Conservation (phyloP, 2,888 invertebrate species). For the Meta bourneti region DNA sequence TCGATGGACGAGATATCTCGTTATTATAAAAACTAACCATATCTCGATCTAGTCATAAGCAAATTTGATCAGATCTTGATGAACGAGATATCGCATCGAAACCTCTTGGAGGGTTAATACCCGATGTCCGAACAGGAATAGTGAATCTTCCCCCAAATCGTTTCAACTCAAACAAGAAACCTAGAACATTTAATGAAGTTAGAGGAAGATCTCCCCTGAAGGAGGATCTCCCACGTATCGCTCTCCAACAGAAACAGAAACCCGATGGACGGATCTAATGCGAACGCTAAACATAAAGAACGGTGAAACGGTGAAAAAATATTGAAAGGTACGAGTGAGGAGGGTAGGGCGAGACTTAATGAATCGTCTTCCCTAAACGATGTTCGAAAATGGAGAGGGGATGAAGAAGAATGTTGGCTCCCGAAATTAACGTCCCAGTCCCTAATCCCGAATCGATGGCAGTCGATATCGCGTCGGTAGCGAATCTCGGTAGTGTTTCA, state of each 20-base stretch:
- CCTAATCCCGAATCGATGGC: conserved; percentile 54
- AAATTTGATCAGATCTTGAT: too few relatives aligned
- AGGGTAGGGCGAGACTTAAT: conserved; percentile 28
- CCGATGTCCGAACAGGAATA: too few relatives aligned
- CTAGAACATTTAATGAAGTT: too few relatives aligned
- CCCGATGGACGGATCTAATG: not conserved
- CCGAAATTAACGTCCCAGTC: conserved; percentile 55
- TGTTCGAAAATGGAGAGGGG: conserved; percentile 33
- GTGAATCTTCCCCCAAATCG: too few relatives aligned
- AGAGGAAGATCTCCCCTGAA: too few relatives aligned
- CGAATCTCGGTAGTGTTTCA: conserved; percentile 8
- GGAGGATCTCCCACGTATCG: too few relatives aligned
- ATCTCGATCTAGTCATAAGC: too few relatives aligned
- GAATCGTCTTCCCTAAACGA: conserved; percentile 39
- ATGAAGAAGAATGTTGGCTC: conserved; percentile 35
- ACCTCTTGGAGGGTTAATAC: too few relatives aligned
- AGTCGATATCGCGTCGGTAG: not conserved
- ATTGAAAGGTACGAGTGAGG: not conserved
- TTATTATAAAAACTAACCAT: too few relatives aligned
- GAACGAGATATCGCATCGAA: too few relatives aligned
- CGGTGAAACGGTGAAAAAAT: not conserved
- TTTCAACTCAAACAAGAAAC: too few relatives aligned
- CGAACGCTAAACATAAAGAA: not conserved
- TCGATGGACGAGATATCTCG: too few relatives aligned
- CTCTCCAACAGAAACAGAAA: not conserved